Base-by-base conservation (phyloP, 2,888 invertebrate species). In the Anoplius nigerrimus region DNA sequence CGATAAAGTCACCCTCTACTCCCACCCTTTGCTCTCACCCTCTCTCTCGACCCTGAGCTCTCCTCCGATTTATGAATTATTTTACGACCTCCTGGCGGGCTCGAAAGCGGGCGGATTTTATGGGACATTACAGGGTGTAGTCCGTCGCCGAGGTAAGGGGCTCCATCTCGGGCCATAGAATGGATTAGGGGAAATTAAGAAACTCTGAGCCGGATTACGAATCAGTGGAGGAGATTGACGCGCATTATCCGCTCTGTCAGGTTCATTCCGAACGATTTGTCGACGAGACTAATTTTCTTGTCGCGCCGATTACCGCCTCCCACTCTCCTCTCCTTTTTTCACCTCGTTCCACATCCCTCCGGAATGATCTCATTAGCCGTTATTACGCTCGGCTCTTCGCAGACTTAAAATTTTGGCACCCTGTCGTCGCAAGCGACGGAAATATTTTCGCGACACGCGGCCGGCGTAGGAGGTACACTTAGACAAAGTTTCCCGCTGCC, bases 221-320 rank as follows among this genome's bases (percentile, higher is more conserved):
- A 58, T 58, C 64, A 74, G 74, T 76, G 63, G 71, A 69, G 67
- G 15, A 72, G 66, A 74, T 76, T 63, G 76, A 69, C 71, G 66
- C 60, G 70, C 60, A 69, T 76, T 70, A 72, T 72, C 66, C 65
- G 69, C 59, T 72, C 63, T 55, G 68, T 57, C 64, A 62, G 59
- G 21, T 55, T 63, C 62, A 53, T 72, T 67, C 56, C 66, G 56
- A 63, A 15, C 66, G 69, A 74, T 76, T 76, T 74, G 66, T 70
- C 68, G 42, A 62, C 54, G 63, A 64, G 48, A 62, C 63, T 71
- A 67, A 75, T 73, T 71, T 66, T 57, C 68, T 21, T 34, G 69
- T 69, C 51, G 52, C 21, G 42, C 59, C 13, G 18, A 22, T 62
- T 66, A 27, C 52, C 34, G 34, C 11, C 11, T 34, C 11, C 34